These are phyloP conservation scores for Zaprionus bogoriensis DNA, from an alignment of 2,888 invertebrate species.

Conservation along the genomic window DNA sequence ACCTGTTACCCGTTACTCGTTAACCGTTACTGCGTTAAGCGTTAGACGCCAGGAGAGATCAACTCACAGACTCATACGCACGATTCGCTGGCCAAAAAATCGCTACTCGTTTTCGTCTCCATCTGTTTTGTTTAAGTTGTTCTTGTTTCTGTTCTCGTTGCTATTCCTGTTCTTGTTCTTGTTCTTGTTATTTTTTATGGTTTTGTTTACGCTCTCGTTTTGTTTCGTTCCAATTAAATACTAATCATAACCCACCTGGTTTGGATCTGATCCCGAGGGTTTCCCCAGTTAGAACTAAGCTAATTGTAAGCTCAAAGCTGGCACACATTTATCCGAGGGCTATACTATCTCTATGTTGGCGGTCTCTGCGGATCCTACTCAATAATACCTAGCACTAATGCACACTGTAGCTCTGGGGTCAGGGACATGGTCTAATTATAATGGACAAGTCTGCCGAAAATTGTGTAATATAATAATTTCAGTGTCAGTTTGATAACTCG, in stretches of 20 bases:
- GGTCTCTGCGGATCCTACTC: not conserved
- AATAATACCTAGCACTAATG: not conserved
- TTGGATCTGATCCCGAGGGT: slow-evolving; percentile 5
- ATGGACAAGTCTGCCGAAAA: not conserved
- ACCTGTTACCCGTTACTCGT: slow-evolving; percentile 26
- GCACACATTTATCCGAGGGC: too few species aligned
- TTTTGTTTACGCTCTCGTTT: slow-evolving; percentile 31
- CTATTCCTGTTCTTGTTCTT: not conserved
- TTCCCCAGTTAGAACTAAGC: slow-evolving; percentile 13
- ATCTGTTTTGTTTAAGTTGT: too few species aligned
- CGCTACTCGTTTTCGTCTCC: slow-evolving; percentile 6
- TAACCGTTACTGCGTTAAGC: slow-evolving; percentile 26
- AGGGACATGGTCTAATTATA: not conserved
- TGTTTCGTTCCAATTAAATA: slow-evolving; percentile 30
- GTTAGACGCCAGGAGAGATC: slow-evolving; percentile 4
- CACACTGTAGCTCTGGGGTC: not conserved
- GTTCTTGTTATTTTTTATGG: slow-evolving; percentile 1
- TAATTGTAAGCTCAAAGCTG: slow-evolving; percentile 26
- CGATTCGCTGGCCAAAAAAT: slow-evolving; percentile 20
- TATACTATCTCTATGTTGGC: too few species aligned
- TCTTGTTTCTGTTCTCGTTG: not conserved
- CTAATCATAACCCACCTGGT: slow-evolving; percentile 42
- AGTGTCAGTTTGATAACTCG: too few species aligned
- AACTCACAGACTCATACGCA: slow-evolving; percentile 8
- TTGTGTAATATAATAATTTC: too few species aligned